Percentiles rank a stretch among this genome's conserved stretches.
Conservation (phyloP, 2,797 vertebrate genomes). For the Sebastes alutus region DNA sequence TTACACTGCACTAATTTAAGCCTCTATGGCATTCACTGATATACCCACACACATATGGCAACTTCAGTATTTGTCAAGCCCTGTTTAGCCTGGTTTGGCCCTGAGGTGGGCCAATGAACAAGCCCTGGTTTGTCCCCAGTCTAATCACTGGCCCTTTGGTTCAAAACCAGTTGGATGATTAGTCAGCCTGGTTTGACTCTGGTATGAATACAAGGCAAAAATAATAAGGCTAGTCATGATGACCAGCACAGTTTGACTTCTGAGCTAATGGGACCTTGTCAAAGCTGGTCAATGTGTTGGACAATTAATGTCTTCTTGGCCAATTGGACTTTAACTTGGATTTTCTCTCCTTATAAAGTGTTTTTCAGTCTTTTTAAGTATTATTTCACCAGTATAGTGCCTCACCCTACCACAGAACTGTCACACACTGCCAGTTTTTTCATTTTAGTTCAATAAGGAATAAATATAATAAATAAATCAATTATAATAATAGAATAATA, state of each 20-base stretch:
- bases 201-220: not conserved
- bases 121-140: constrained; percentile 7
- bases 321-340: too few relatives aligned
- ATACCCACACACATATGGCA: constrained; percentile 34
- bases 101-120: not conserved
- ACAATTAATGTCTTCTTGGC: not conserved
- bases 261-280: constrained; percentile 32
- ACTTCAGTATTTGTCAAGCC: not conserved
- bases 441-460: not conserved
- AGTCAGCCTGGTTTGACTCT: not conserved
- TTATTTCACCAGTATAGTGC: too few relatives aligned
- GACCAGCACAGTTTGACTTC: not conserved
- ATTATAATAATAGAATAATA: too few relatives aligned
- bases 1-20: constrained; percentile 72
- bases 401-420: too few relatives aligned
- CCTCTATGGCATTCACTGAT: constrained; percentile 16
- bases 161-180: not conserved
- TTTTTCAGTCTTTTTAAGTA: too few relatives aligned
- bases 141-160: not conserved
- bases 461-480: too few relatives aligned
- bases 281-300: constrained; percentile 16
- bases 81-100: constrained; percentile 1
- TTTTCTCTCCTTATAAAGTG: too few relatives aligned
- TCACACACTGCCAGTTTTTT: not conserved
- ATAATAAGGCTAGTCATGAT: constrained; percentile 7